phyloP scores from a whole-genome alignment of 2,113 vertebrate genomes.

The Scomber colias region DNA sequence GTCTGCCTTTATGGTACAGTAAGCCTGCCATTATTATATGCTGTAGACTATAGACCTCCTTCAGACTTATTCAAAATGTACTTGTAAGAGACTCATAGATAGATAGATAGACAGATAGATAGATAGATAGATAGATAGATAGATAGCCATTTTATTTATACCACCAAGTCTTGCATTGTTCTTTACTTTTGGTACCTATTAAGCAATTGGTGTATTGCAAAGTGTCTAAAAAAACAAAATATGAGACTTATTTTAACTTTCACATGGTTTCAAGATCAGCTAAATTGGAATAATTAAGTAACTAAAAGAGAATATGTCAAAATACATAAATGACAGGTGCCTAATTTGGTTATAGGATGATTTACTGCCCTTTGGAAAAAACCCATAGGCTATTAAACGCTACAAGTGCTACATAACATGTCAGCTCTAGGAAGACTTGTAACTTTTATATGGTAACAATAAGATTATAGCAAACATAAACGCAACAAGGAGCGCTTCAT shows the following conservation, averaged over 20 bases:
- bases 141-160: too few relatives aligned
- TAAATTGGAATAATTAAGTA: not conserved
- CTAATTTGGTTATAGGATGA: not conserved
- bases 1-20: conserved; percentile 51
- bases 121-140: too few relatives aligned
- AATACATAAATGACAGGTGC: conserved; percentile 1
- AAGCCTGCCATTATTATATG: conserved; percentile 2
- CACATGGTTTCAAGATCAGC: not conserved
- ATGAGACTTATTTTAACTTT: not conserved
- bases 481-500: not conserved
- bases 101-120: too few relatives aligned
- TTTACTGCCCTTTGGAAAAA: not conserved
- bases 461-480: not conserved
- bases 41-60: not conserved
- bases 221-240: not conserved
- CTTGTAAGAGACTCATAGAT: conserved; percentile 13
- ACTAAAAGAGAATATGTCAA: not conserved
- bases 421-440: too few relatives aligned
- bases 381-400: not conserved
- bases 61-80: conserved; percentile 10
- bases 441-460: conserved; percentile 42
- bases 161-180: not conserved
- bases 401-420: not conserved
- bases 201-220: too few relatives aligned
- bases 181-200: not conserved